Base-by-base conservation (phyloP, 2,888 invertebrate species). In the Notocelia uddmanniana region DNA sequence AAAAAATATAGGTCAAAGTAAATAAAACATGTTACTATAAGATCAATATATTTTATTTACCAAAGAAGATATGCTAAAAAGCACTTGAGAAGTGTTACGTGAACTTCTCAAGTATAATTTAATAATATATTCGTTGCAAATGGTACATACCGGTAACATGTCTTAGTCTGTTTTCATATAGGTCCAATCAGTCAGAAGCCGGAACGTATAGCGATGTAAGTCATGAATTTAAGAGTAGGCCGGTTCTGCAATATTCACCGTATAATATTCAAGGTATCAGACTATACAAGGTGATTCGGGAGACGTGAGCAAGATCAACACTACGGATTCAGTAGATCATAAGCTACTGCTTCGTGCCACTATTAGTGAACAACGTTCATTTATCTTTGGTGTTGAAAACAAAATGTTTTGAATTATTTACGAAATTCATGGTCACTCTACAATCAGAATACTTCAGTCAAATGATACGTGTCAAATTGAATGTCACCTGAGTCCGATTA, bases 171-270 rank as follows among this genome's bases (percentile, higher is more conserved):
- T 81, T 81, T 82, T 83, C 78, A 83, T 80, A 81, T 79, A 78
- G 75, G 83, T 85, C 83, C 89, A 90, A 90, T 91, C 91, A 91
- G 89, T 88, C 89, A 86, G 85, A 79, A 83, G 80, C 80, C 82
- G 19, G 19, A 19, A 50, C 62, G 48, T 6, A 8, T 19, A 37
- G 81, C 82, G 81, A 81, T 80, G 81, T 84, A 86, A 83, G 87
- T 88, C 88, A 89, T 92, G 91, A 90, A 92, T 91, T 87, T 88
- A 84, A 84, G 82, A 90, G 85, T 81, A 87, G 83, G 81, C 80
- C 76, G 76, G 74, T 79, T 81, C 77, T 85, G 83, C 83, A 85
- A 85, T 88, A 87, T 88, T 88, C 85, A 83, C 77, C 80, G 71
- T 79, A 81, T 82, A 21, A 45, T 66, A 59, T 31, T 59, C 52